Conservation (phyloP, 35 echinoderm and acorn worm genomes). For the Ophioderma brevispina region DNA sequence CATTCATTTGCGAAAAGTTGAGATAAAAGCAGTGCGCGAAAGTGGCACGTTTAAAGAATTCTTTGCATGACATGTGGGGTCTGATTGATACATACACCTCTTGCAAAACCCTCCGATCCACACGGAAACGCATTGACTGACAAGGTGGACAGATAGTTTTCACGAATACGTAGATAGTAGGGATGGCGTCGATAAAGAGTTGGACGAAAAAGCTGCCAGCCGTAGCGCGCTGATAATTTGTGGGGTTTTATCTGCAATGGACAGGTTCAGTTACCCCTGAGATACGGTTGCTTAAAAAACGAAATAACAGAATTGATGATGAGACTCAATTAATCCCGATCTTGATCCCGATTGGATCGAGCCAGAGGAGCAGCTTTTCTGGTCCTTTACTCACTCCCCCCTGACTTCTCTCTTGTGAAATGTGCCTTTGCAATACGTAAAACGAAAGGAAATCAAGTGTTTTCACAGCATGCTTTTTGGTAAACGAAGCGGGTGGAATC, state of each 20-base stretch:
- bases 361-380: neutral
- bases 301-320: neutral
- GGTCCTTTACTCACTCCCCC: neutral
- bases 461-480: conserved; percentile 3
- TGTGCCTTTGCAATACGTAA: neutral
- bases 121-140: too few relatives aligned
- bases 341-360: neutral
- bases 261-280: neutral
- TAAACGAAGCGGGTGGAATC: conserved; percentile 4
- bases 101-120: too few relatives aligned
- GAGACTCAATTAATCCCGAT: neutral
- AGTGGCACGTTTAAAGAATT: too few relatives aligned
- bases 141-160: too few relatives aligned
- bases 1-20: too few relatives aligned
- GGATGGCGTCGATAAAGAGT: neutral
- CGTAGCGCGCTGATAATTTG: neutral
- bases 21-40: too few relatives aligned
- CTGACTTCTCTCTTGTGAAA: neutral
- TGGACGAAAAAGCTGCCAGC: conserved; percentile 3
- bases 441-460: neutral
- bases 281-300: neutral
- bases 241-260: neutral
- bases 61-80: too few relatives aligned
- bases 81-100: too few relatives aligned
- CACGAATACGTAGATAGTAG: too few relatives aligned